Base-by-base conservation (phyloP, 2,888 invertebrate species). In the Lamellibrachia satsuma region DNA sequence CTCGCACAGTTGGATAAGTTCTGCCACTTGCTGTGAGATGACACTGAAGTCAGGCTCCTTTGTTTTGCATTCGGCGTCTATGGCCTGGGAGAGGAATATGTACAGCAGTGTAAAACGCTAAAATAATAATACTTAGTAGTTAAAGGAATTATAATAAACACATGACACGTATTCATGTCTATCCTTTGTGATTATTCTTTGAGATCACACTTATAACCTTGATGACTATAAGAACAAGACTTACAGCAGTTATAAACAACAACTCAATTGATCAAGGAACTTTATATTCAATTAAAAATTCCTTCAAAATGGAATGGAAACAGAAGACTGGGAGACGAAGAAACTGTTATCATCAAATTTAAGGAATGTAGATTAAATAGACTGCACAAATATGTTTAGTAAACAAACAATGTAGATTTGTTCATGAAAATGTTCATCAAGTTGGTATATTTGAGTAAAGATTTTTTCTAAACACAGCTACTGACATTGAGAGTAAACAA, bases 41-140 rank as follows among this genome's bases (percentile, higher is more conserved):
- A 97, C 97, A 94, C 98, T 97, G 94, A 98, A 98, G 91, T 97
- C 97, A 0, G 98, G 97, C 95, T 98, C 98, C 95, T 98, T 98
- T 91, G 98, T 98, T 2, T 98, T 98, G 96, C 98, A 98, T 95
- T 99, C 99, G 96, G 98, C 98, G 92, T 98, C 97, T 52, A 98
- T 97, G 0, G 97, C 97, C 96, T 98, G 98, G n/a, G 93, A 93
- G 91, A 60, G 15, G 60, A 8, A 60, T 60, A 60, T 22, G 60
- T 60, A 60, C 22, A 22, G 11, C 11, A 60, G 39, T 39, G 39
- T 39, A 39, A 39, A 39, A 39, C 1, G 39, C 39, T 39, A 39
- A 39, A 39, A 39, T 60, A 60, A 22, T 1, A 11, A 0, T 60
- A 15, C 15, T 9, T 15, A 22, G 60, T 11, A 60, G 60, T 11